Evolutionary conservation across 2,888 invertebrate genomes (phyloP).

Genomic region (Monopis laevigella): DNA sequence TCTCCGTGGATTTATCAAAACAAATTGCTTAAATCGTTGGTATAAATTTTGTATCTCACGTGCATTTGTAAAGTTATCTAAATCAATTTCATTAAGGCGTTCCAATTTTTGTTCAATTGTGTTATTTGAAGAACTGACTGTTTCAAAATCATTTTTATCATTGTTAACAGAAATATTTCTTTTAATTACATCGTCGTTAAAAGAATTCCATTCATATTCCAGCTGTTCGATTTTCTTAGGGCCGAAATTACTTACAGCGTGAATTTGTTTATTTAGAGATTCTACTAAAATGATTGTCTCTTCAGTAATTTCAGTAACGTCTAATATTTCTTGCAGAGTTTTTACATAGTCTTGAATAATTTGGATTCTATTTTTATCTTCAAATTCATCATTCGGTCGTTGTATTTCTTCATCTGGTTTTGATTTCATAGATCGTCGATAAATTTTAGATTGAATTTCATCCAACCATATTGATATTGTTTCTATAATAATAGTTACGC

Average conservation of each 20-base stretch:
- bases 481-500: slow-evolving; percentile 79
- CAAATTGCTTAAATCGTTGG: slow-evolving; percentile 68
- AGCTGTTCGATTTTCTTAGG: slow-evolving; percentile 58
- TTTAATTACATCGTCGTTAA: slow-evolving; percentile 70
- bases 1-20: slow-evolving; percentile 75
- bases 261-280: slow-evolving; percentile 72
- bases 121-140: slow-evolving; percentile 69
- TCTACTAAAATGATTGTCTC: slow-evolving; percentile 72
- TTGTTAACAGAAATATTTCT: slow-evolving; percentile 60
- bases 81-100: slow-evolving; percentile 76
- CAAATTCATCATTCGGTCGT: too few relatives aligned
- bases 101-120: slow-evolving; percentile 74
- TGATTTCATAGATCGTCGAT: slow-evolving; percentile 30
- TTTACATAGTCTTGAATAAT: slow-evolving; percentile 64
- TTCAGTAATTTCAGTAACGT: slow-evolving; percentile 72
- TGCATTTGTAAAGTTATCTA: slow-evolving; percentile 70
- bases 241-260: slow-evolving; percentile 69
- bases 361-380: slow-evolving; percentile 39
- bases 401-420: background rate
- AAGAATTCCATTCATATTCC: slow-evolving; percentile 76
- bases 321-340: slow-evolving; percentile 71
- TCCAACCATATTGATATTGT: slow-evolving; percentile 86
- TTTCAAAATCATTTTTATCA: slow-evolving; percentile 62
- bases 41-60: slow-evolving; percentile 70
- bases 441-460: slow-evolving; percentile 83